phyloP scores from a whole-genome alignment of 2,797 vertebrate genomes.

The Poeciliopsis infans region DNA sequence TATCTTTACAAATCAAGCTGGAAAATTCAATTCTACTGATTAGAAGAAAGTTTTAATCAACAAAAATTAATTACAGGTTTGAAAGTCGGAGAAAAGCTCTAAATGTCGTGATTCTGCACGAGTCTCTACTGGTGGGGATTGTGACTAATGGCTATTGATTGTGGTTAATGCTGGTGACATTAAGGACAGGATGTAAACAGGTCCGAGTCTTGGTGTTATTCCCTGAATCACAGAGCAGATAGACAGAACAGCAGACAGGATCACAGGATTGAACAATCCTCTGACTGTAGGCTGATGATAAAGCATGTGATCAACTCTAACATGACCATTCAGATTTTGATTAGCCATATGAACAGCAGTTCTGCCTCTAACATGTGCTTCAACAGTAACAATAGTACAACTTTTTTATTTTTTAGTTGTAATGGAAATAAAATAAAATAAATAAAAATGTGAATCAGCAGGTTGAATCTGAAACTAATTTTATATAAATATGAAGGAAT shows the following conservation, averaged over 20 bases:
- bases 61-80: neutral
- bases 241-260: conserved; percentile 7
- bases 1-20: conserved; percentile 6
- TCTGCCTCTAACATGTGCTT: neutral
- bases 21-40: conserved; percentile 24
- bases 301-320: neutral
- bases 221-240: conserved; percentile 18
- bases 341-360: neutral
- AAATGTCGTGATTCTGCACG: conserved; percentile 12
- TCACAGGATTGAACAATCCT: conserved; percentile 20
- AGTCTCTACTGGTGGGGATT: conserved; percentile 6
- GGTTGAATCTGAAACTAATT: too few relatives aligned
- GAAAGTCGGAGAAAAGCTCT: conserved; percentile 7
- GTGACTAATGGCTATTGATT: conserved; percentile 39
- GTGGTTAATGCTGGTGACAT: conserved; percentile 31
- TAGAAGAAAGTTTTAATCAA: conserved; percentile 34
- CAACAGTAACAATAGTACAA: neutral
- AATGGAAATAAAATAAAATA: neutral
- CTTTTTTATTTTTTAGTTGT: neutral
- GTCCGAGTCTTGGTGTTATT: conserved; percentile 10
- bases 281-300: conserved; percentile 23
- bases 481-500: too few relatives aligned
- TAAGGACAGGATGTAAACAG: conserved; percentile 27
- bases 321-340: too few relatives aligned
- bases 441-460: neutral